Percentiles rank a stretch among this genome's conserved stretches.
These are phyloP conservation scores for Bolinopsis microptera DNA, from an alignment of 37 sponge, comb jelly and placozoan species.

Conservation along the genomic window DNA sequence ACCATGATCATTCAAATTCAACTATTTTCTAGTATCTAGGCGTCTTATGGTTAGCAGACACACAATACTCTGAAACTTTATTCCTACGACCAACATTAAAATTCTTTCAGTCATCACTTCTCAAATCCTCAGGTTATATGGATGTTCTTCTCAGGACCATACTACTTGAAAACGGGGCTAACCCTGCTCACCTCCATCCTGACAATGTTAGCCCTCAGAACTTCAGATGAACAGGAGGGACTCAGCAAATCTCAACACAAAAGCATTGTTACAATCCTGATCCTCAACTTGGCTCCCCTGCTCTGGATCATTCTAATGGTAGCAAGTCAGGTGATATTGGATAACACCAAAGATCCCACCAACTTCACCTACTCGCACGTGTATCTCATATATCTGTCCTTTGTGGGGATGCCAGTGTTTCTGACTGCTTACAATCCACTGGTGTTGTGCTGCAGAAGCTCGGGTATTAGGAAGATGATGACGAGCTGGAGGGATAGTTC, in stretches of 20 bases:
- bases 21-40: no score
- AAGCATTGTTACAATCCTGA: neutral
- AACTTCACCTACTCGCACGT: neutral
- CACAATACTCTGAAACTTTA: no score
- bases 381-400: neutral
- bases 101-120: neutral
- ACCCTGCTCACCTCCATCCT: neutral
- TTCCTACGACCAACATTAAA: no score
- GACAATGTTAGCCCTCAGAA: neutral
- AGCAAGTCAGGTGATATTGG: neutral
- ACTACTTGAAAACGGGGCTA: neutral
- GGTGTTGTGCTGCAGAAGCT: neutral
- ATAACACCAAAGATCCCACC: neutral
- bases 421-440: neutral
- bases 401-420: neutral
- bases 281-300: neutral
- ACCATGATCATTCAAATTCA: no score
- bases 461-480: neutral
- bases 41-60: no score
- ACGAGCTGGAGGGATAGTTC: neutral
- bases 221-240: neutral
- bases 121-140: neutral
- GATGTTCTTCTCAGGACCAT: neutral
- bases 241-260: neutral
- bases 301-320: neutral